These are phyloP conservation scores for Pachycephala philippinensis DNA, from an alignment of 2,113 vertebrate species.

Conservation along the genomic window DNA sequence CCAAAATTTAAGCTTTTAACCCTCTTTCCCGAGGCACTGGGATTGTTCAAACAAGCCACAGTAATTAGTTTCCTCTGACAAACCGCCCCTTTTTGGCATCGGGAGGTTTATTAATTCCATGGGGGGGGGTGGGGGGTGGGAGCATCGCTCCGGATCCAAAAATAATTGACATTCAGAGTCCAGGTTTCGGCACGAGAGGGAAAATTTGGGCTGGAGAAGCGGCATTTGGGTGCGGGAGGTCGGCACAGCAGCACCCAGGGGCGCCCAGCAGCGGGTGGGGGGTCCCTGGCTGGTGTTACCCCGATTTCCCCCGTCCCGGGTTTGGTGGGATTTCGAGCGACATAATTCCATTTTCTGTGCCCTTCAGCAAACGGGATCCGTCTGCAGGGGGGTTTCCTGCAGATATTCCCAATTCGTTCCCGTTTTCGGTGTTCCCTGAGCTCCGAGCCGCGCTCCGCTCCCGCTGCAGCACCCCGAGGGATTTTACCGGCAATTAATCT, in stretches of 20 bases:
- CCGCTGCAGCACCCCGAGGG: fast-evolving
- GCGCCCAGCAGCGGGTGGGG: background rate
- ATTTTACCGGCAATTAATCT: background rate
- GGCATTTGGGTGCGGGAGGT: fast-evolving
- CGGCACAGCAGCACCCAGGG: background rate
- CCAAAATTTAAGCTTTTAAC: slow-evolving; percentile 40
- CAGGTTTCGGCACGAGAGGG: background rate
- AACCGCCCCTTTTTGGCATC: background rate
- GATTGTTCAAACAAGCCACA: slow-evolving; percentile 45
- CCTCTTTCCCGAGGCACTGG: slow-evolving; percentile 1
- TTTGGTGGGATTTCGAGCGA: fast-evolving
- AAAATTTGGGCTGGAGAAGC: background rate
- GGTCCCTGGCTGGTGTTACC: background rate
- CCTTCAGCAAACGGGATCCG: background rate
- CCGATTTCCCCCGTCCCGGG: background rate
- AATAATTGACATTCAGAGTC: background rate
- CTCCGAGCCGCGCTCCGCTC: background rate
- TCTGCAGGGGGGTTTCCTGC: background rate
- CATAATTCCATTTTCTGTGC: background rate
- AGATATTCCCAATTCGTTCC: background rate
- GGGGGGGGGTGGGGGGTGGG: too few relatives aligned
- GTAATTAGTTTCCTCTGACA: slow-evolving; percentile 18
- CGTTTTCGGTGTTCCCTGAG: fast-evolving
- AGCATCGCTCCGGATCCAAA: background rate
- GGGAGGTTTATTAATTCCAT: background rate